phyloP scores from a whole-genome alignment of 92 coral and sea anemone species.

The Metridium senile region DNA sequence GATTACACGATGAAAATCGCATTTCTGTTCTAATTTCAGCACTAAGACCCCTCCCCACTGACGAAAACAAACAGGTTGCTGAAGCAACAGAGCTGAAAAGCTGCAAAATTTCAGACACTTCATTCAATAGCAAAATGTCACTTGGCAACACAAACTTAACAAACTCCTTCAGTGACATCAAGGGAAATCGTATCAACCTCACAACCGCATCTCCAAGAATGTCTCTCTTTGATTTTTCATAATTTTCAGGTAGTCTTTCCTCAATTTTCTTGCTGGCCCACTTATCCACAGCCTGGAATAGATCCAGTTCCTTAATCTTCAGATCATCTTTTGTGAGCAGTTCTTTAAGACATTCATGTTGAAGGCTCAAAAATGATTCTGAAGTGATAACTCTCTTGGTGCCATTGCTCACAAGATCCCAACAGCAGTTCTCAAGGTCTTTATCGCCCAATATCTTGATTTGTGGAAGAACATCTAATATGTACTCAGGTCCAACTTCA shows the following conservation, averaged over 20 bases:
- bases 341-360: constrained; percentile 3
- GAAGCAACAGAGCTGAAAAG: background rate
- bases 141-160: constrained; percentile 16
- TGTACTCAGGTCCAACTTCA: constrained; percentile 7
- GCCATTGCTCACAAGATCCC: constrained; percentile 6
- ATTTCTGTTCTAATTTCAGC: background rate
- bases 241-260: background rate
- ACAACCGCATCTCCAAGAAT: constrained; percentile 22
- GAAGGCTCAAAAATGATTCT: constrained; percentile 15
- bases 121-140: constrained; percentile 4
- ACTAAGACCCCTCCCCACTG: background rate
- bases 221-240: background rate
- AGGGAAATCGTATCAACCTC: constrained; percentile 7
- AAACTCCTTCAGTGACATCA: constrained; percentile 14
- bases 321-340: constrained; percentile 25
- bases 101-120: constrained; percentile 19
- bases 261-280: constrained; percentile 15
- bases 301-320: constrained; percentile 12
- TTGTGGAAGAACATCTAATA: constrained; percentile 12
- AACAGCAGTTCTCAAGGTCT: background rate
- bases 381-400: constrained; percentile 4
- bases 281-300: constrained; percentile 29
- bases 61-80: background rate
- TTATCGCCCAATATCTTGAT: background rate
- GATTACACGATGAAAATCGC: background rate